A percentile compares a stretch with the other conserved stretches of the same genome.
Evolutionary conservation across 2,888 invertebrate genomes (phyloP).

Genomic region (Brachyptera putata): DNA sequence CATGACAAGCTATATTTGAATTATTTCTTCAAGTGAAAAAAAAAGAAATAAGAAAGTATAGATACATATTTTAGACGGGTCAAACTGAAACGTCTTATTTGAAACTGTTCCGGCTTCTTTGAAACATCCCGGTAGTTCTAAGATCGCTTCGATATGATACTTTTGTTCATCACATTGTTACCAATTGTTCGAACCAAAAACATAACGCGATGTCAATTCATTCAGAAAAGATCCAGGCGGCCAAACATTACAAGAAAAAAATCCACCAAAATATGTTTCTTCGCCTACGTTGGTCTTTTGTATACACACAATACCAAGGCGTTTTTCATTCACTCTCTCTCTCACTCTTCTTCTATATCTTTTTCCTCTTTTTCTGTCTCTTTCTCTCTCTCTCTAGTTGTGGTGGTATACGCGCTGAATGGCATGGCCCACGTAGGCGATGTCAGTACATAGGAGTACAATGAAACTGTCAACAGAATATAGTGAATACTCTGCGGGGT

Average conservation of each 20-base stretch:
- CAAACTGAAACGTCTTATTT: not conserved
- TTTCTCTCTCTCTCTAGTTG: not conserved
- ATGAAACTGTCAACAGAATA: conserved; percentile 5
- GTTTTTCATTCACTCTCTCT: not conserved
- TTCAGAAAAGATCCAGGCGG: not conserved
- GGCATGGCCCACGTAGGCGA: conserved; percentile 1
- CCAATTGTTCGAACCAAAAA: not conserved
- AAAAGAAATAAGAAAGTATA: not conserved
- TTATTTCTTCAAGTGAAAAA: not conserved
- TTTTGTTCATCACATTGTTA: not conserved
- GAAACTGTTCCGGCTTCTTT: conserved; percentile 9
- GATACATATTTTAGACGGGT: conserved; percentile 3
- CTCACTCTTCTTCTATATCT: not conserved
- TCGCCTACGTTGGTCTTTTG: conserved; percentile 5
- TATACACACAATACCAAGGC: conserved; percentile 3
- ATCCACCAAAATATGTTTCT: not conserved
- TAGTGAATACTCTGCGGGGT: conserved; percentile 1
- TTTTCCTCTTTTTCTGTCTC: not conserved
- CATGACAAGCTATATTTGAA: conserved; percentile 4
- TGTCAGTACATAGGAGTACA: not conserved
- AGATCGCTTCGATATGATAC: not conserved
- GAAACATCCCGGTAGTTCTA: not conserved
- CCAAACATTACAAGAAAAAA: conserved; percentile 1
- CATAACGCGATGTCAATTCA: not conserved
- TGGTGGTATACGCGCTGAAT: not conserved